Conservation (phyloP, 2,797 vertebrate genomes). For the Dryobates pubescens region DNA sequence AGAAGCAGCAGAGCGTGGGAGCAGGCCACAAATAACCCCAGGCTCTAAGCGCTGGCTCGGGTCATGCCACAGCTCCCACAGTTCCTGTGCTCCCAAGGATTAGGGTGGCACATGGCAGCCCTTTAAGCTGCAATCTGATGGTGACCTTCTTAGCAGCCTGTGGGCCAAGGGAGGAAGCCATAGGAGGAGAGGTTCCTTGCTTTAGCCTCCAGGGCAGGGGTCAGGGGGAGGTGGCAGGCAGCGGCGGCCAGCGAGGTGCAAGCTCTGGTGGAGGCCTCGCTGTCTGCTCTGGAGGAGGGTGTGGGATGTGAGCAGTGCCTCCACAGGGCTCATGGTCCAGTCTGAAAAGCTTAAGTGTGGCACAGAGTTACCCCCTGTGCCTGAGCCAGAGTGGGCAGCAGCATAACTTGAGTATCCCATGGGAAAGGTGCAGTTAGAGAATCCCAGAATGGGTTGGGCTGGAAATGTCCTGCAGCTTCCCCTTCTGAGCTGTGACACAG, state of each 20-base stretch:
- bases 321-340: accelerated
- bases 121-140: background rate
- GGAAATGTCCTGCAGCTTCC: too few species aligned
- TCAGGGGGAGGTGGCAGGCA: background rate
- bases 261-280: background rate
- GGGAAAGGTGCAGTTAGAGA: background rate
- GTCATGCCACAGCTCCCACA: background rate
- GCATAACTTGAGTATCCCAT: background rate
- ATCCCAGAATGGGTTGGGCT: too few species aligned
- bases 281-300: background rate
- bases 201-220: background rate
- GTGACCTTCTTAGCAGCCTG: constrained; percentile 50
- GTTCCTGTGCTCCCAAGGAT: constrained; percentile 37
- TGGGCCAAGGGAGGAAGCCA: constrained; percentile 24
- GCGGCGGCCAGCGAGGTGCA: accelerated
- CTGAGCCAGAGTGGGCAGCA: accelerated
- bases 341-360: background rate
- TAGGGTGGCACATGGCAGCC: background rate
- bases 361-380: background rate
- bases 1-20: background rate
- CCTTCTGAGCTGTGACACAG: too few species aligned
- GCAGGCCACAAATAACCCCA: background rate
- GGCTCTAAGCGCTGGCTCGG: constrained; percentile 39
- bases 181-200: constrained; percentile 14
- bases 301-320: accelerated